Conservation (phyloP, 2,888 invertebrate species). For the Pyrgus malvae region DNA sequence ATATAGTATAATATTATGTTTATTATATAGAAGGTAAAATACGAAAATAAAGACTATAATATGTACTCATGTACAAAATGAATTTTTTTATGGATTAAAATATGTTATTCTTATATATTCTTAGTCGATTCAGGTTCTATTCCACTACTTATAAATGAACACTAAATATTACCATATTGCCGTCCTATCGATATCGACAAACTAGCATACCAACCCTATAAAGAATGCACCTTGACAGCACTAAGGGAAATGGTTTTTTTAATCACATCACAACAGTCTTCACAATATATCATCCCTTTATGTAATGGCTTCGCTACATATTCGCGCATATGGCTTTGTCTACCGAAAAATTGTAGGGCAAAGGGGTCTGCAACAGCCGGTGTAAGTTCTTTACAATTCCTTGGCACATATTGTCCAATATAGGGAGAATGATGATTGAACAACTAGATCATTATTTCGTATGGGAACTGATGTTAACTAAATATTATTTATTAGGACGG, state of each 20-base stretch:
- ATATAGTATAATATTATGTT: too few relatives aligned
- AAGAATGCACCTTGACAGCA: constrained; percentile 76
- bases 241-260: constrained; percentile 77
- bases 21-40: too few relatives aligned
- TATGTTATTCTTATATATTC: too few relatives aligned
- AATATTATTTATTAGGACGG: not conserved
- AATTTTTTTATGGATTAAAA: too few relatives aligned
- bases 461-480: not conserved
- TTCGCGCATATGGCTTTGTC: constrained; percentile 72
- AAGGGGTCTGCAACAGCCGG: constrained; percentile 52
- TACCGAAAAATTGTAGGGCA: constrained; percentile 46
- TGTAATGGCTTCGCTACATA: constrained; percentile 70
- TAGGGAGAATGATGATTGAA: constrained; percentile 8
- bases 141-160: too few relatives aligned
- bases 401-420: not conserved
- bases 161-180: too few relatives aligned
- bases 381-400: constrained; percentile 30
- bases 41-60: too few relatives aligned
- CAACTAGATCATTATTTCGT: constrained; percentile 3
- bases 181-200: too few relatives aligned
- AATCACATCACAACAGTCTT: constrained; percentile 73
- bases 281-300: constrained; percentile 80
- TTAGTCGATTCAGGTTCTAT: too few relatives aligned
- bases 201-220: constrained; percentile 47
- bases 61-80: too few relatives aligned